These are phyloP conservation scores for Crioceris asparagi DNA, from an alignment of 2,888 invertebrate genomes.

Conservation along the genomic window DNA sequence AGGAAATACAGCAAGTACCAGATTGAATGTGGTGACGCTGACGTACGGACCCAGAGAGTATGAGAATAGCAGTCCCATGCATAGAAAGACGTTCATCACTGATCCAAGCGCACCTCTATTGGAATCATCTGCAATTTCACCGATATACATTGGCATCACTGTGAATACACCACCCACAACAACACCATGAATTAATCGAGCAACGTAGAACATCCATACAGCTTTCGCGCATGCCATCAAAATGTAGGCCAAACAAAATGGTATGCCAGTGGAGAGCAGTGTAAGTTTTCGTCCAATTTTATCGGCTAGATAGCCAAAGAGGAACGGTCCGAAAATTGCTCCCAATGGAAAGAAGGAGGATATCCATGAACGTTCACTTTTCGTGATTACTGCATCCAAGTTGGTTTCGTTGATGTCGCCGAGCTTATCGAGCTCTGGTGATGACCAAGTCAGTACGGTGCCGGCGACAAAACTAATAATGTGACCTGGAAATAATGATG, in stretches of 20 bases:
- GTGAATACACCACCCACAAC: constrained; percentile 51
- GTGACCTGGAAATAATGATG: constrained; percentile 11
- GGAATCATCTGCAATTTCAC: constrained; percentile 71
- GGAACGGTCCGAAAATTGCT: constrained; percentile 48
- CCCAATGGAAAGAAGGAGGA: constrained; percentile 37
- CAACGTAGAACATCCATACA: constrained; percentile 6
- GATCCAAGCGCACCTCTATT: constrained; percentile 73
- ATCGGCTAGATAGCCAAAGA: constrained; percentile 55
- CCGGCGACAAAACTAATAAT: constrained; percentile 11
- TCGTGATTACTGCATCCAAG: constrained; percentile 23
- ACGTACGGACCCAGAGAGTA: constrained; percentile 65
- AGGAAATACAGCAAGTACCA: constrained; percentile 42
- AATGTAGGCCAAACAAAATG: constrained; percentile 62
- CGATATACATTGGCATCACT: constrained; percentile 73
- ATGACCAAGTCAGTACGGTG: constrained; percentile 36
- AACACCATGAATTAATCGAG: constrained; percentile 8
- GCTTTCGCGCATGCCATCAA: constrained; percentile 46
- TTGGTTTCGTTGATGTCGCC: constrained; percentile 32
- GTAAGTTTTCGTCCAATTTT: constrained; percentile 56
- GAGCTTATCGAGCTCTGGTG: constrained; percentile 20
- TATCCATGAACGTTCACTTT: constrained; percentile 40
- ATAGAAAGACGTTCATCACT: constrained; percentile 63
- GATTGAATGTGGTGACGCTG: constrained; percentile 51
- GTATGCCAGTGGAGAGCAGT: constrained; percentile 45
- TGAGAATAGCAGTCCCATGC: constrained; percentile 53